A percentile compares a stretch with the other conserved stretches of the same genome.
Conservation (phyloP, 2,797 vertebrate species). For the Cottoperca gobio region DNA sequence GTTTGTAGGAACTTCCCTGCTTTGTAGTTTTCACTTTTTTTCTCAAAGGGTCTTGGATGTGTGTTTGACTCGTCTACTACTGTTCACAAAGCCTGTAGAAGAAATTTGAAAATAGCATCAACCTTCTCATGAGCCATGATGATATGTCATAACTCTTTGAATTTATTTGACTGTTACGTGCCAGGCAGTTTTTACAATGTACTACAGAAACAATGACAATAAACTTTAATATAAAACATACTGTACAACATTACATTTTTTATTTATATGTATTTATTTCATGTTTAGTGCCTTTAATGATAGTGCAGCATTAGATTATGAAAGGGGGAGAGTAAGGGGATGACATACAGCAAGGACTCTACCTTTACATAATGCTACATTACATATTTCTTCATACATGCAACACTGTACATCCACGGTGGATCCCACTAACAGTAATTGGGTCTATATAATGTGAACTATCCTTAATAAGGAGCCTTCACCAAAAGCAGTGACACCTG, state of each 20-base stretch:
- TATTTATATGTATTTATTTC: too few relatives aligned
- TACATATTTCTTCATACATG: neutral
- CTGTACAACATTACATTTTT: too few relatives aligned
- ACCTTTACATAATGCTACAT: too few relatives aligned
- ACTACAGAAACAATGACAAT: neutral
- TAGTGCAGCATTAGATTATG: too few relatives aligned
- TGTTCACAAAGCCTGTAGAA: neutral
- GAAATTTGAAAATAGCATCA: neutral
- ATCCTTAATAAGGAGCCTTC: slow-evolving; percentile 19
- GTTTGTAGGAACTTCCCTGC: neutral
- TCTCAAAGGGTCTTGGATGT: slow-evolving; percentile 2
- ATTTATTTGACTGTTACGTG: too few relatives aligned
- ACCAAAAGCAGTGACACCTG: slow-evolving; percentile 24
- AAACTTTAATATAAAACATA: neutral
- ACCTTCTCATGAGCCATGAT: slow-evolving; percentile 1
- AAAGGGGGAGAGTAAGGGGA: too few relatives aligned
- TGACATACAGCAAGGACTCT: too few relatives aligned
- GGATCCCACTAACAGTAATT: slow-evolving; percentile 11
- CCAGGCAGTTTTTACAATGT: neutral
- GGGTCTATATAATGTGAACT: slow-evolving; percentile 11
- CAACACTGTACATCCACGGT: neutral
- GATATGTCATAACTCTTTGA: slow-evolving; percentile 11
- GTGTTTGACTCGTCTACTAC: neutral
- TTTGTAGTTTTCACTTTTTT: slow-evolving; percentile 9
- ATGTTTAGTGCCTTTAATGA: too few relatives aligned